Conservation (phyloP, 2,888 invertebrate genomes). For the Pycnomerus fuliginosus region DNA sequence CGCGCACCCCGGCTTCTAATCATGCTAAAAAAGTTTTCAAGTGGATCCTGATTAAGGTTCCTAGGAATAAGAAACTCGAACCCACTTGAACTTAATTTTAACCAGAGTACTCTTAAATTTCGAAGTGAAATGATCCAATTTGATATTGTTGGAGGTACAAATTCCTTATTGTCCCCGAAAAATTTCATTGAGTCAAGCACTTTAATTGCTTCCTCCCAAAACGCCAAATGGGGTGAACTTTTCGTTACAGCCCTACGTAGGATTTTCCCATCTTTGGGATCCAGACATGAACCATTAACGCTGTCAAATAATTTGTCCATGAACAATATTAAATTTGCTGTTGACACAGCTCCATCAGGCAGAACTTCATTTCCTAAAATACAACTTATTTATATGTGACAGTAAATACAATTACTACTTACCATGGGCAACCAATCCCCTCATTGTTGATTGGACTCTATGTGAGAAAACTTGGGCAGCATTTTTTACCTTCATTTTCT, state of each 20-base stretch:
- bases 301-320: no score
- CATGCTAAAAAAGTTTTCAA: slow-evolving; percentile 13
- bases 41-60: slow-evolving; percentile 7
- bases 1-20: slow-evolving; percentile 11
- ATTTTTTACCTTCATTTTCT: no score
- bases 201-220: slow-evolving; percentile 10
- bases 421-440: background rate
- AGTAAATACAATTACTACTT: no score
- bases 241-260: slow-evolving; percentile 5
- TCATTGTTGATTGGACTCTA: no score
- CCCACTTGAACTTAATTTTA: background rate
- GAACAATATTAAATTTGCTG: slow-evolving; percentile 14
- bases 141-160: background rate
- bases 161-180: background rate
- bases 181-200: background rate
- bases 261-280: slow-evolving; percentile 9
- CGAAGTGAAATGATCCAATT: background rate
- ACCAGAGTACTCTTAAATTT: background rate
- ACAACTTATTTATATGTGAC: no score
- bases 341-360: slow-evolving; percentile 3
- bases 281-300: slow-evolving; percentile 11
- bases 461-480: no score
- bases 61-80: background rate
- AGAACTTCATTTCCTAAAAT: background rate
- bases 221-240: slow-evolving; percentile 1